Base-by-base conservation (phyloP, 1,140 invertebrate species). In the Hypsibius dujardini region DNA sequence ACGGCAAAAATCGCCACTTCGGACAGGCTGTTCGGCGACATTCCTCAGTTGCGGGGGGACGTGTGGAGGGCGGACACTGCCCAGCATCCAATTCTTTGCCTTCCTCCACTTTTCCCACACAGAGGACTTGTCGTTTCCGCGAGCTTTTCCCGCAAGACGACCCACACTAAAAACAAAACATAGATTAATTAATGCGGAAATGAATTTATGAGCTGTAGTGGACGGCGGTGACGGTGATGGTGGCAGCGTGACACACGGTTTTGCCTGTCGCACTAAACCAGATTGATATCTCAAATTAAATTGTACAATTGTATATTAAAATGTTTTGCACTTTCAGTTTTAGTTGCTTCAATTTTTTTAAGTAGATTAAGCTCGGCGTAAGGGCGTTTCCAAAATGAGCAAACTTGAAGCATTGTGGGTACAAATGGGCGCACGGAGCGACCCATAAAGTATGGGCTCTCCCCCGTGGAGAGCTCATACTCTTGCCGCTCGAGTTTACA, bases 1-100 rank as follows among this genome's bases (percentile, higher is more conserved):
- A 79, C 47, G 74, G 72, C 3, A 76, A 77, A 74, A 78, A 76
- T 70, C 75, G 78, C 78, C 78, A 79, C 71, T 78, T 74, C 12
- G 77, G 45, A 7, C 71, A 75, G 42, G 74, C 62, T 15, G 62
- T 56, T 12, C 74, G 72, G 73, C 78, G 78, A 28, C 71, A 47
- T 71, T 75, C 72, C 46, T 72, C 70, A 0, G 70, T 72, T 42
- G 56, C 50, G n/a, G 78, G 78, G 73, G 77, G 78, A 2, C 75
- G 72, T 3, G 75, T 73, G 74, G 60, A 73, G 78, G 78, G 73
- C 79, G 77, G 59, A 75, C 76, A 1, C 76, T 75, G 40, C 59
- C 74, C 2, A 77, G 76, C 1, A 77, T 72, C 14, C 74, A 72
- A 70, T 77, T 69, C 0, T 72, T 71, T 1, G 72, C 72, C 1